Evolutionary conservation across 1,140 invertebrate genomes (phyloP).

Genomic region (Zaprionus gabonicus): DNA sequence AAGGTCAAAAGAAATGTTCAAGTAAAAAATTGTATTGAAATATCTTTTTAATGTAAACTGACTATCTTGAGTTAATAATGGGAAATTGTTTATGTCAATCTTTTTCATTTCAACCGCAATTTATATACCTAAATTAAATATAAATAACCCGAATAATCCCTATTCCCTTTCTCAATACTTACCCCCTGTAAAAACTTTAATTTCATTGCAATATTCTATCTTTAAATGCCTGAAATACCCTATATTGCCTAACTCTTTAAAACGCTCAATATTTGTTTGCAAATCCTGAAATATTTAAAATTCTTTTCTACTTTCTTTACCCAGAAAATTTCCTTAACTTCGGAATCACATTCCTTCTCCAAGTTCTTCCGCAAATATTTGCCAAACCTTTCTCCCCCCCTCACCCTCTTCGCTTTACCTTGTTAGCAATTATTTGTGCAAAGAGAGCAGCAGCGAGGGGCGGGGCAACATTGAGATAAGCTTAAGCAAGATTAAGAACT

Average conservation of each 20-base stretch:
- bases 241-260: not conserved
- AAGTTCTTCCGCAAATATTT: constrained; percentile 44
- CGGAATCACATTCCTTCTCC: not conserved
- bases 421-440: constrained; percentile 43
- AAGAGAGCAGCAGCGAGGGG: not conserved
- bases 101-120: no score
- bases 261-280: not conserved
- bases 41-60: no score
- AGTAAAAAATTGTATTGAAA: no score
- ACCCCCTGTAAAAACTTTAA: no score
- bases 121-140: no score
- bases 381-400: constrained; percentile 1
- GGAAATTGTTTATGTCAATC: no score
- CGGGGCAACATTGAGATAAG: constrained; percentile 23
- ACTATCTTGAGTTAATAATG: no score
- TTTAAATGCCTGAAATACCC: no score
- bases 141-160: no score
- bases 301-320: not conserved
- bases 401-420: not conserved
- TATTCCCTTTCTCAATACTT: no score
- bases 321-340: constrained; percentile 11
- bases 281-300: not conserved
- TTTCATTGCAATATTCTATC: no score
- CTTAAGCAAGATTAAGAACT: constrained; percentile 50
- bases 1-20: no score